These are phyloP conservation scores for Caprella mutica DNA, from an alignment of 2,888 invertebrate species.

Conservation along the genomic window DNA sequence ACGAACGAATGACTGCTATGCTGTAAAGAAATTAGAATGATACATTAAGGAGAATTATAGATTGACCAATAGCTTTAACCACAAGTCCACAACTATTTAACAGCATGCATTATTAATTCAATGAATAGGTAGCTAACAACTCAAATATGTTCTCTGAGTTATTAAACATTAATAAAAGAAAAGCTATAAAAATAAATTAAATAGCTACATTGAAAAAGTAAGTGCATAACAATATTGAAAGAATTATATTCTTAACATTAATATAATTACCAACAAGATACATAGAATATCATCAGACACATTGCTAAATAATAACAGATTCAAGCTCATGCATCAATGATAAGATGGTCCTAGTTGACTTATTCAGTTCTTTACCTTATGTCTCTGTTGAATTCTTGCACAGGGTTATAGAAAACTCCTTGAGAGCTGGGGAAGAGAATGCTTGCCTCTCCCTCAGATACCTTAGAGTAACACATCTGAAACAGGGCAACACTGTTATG, in stretches of 20 bases:
- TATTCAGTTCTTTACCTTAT: slow-evolving; percentile 50
- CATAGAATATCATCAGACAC: background rate
- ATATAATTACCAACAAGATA: background rate
- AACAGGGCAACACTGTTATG: no score
- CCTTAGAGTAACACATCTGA: slow-evolving; percentile 13
- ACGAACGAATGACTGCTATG: slow-evolving; percentile 1
- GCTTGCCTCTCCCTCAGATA: slow-evolving; percentile 65
- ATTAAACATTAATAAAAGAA: no score
- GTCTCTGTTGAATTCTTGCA: slow-evolving; percentile 96
- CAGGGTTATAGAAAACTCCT: slow-evolving; percentile 94
- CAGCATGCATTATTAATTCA: no score
- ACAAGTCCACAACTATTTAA: background rate
- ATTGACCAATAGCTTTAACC: background rate
- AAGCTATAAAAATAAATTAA: no score
- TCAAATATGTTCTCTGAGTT: no score
- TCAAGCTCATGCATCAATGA: no score
- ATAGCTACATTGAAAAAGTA: no score
- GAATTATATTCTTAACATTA: no score
- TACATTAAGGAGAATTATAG: background rate
- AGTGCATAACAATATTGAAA: no score
- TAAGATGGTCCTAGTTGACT: no score
- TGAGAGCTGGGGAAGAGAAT: slow-evolving; percentile 54
- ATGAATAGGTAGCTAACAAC: no score
- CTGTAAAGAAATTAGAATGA: background rate
- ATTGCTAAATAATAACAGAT: background rate